phyloP scores from a whole-genome alignment of 1,140 invertebrate genomes.

The Lucilia sericata region DNA sequence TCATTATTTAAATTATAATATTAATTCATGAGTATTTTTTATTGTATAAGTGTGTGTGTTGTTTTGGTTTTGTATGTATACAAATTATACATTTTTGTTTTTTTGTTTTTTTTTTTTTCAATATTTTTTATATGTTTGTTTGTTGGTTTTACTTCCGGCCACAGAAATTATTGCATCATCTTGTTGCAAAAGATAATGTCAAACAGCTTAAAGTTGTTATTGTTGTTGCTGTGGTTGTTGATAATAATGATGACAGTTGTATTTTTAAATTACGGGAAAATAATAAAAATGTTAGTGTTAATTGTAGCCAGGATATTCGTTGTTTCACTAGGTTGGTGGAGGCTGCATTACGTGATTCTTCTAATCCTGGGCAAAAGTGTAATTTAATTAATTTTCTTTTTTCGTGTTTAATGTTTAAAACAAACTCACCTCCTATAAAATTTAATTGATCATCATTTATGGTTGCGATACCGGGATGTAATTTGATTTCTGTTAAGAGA shows the following conservation, averaged over 20 bases:
- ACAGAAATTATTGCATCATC: slow-evolving; percentile 31
- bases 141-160: background rate
- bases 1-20: slow-evolving; percentile 21
- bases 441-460: slow-evolving; percentile 65
- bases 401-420: background rate
- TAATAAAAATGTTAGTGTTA: background rate
- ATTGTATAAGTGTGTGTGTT: slow-evolving; percentile 4
- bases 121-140: too few species aligned
- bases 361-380: background rate
- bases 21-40: slow-evolving; percentile 12
- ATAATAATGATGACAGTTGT: background rate
- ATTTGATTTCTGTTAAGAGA: slow-evolving; percentile 64
- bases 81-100: background rate
- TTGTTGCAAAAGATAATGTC: background rate
- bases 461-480: slow-evolving; percentile 63
- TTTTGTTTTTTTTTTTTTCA: background rate
- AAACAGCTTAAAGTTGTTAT: background rate
- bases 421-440: slow-evolving; percentile 63
- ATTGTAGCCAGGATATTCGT: slow-evolving; percentile 31
- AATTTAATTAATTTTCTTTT: background rate
- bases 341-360: background rate
- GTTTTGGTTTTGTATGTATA: slow-evolving; percentile 25
- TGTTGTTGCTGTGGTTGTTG: background rate
- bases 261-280: background rate
- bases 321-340: background rate